Evolutionary conservation across 1,140 invertebrate genomes (phyloP), one percentile per base, ranked within the genome.

Genomic region (Protaetia brevitarsis): DNA sequence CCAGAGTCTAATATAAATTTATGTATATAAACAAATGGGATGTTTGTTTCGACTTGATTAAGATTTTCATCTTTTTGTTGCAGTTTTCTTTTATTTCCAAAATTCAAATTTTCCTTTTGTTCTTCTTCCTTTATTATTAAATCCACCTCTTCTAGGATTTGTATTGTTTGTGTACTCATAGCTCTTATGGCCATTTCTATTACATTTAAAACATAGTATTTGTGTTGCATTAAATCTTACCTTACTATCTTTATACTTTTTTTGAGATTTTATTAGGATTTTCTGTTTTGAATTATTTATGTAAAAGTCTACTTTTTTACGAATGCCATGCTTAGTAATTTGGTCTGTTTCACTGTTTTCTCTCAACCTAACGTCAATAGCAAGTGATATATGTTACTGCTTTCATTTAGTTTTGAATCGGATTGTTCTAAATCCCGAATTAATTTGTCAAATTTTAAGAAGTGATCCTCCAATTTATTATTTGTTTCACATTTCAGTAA

Each of bases 391-490:
- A 78, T 66, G 69, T 76, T 76, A 37, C 77, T 69, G 31, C 41
- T 68, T 65, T 80, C 79, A 28, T 79, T 73, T 13, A 80, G 31
- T 72, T 78, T 77, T 10, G 72, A 73, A 5, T 76, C 78, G 28
- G 74, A 74, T 57, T 57, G 26, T 56, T 69, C 61, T 34, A 71
- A 29, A 36, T 71, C 67, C 30, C 64, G 59, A 30, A 69, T 64
- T n/a, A n/a, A n/a, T n/a, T n/a, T n/a, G n/a, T n/a, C n/a, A n/a
- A n/a, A n/a, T n/a, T n/a, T n/a, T n/a, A n/a, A 64, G 30, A 71
- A 71, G 67, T 67, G 62, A 60, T 71, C 67, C 34, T 66, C 64
- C 36, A 70, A 13, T 28, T 67, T 69, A 3, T 26, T 31, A 31
- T 60, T 67, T 41, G 4, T 37, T 6, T 31, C 41, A 23, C 29